Percentiles rank a stretch among this genome's conserved stretches.
Conservation (phyloP, 2,888 invertebrate genomes). For the Macropis europaea region DNA sequence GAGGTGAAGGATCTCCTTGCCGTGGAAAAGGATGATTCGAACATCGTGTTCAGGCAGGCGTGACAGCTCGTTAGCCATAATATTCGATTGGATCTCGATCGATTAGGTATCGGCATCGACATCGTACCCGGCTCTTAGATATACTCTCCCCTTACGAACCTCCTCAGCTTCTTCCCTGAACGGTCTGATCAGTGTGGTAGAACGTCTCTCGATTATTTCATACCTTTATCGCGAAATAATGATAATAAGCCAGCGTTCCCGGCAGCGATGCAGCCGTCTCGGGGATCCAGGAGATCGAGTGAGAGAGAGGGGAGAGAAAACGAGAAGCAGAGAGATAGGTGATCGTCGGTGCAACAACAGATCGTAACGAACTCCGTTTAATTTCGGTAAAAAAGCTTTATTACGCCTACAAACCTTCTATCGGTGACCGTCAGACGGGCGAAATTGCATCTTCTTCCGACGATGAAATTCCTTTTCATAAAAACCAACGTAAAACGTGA, state of each 20-base stretch:
- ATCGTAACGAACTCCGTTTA: constrained; percentile 63
- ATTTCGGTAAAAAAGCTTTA: constrained; percentile 58
- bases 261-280: constrained; percentile 30
- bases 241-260: constrained; percentile 65
- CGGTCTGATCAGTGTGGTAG: constrained; percentile 59
- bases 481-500: constrained; percentile 44
- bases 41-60: constrained; percentile 69
- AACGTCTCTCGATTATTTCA: constrained; percentile 65
- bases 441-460: constrained; percentile 51
- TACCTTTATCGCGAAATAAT: constrained; percentile 72
- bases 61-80: constrained; percentile 73
- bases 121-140: constrained; percentile 58
- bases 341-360: constrained; percentile 53
- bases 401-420: constrained; percentile 46
- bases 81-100: constrained; percentile 74
- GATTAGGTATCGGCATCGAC: constrained; percentile 66
- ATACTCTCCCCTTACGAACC: constrained; percentile 8
- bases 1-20: constrained; percentile 51
- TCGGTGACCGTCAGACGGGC: constrained; percentile 50
- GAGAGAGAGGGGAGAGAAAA: constrained; percentile 5
- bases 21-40: constrained; percentile 49
- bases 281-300: background rate
- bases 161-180: background rate
- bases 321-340: constrained; percentile 15
- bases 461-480: constrained; percentile 46